A percentile compares a stretch with the other conserved stretches of the same genome.
Evolutionary conservation across 2,113 vertebrate genomes (phyloP).

Genomic region (Motacilla tschutschensis): DNA sequence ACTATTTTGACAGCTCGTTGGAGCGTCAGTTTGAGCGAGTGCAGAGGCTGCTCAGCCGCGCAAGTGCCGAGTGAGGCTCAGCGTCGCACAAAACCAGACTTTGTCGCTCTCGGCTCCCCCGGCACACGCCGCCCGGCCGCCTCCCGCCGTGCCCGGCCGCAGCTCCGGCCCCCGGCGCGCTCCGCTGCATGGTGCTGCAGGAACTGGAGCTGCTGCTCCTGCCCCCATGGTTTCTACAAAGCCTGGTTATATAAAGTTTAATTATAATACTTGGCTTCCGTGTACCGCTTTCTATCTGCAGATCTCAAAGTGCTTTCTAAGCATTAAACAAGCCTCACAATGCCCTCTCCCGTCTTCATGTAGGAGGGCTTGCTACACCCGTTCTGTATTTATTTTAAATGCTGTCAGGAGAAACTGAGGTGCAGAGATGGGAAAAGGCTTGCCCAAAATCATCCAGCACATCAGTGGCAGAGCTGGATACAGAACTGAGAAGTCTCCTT

Average conservation of each 20-base stretch:
- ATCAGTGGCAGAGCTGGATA: conserved; percentile 15
- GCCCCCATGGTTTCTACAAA: conserved; percentile 6
- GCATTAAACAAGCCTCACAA: conserved; percentile 59
- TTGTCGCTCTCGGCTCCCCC: neutral
- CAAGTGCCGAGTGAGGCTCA: neutral
- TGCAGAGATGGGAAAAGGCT: neutral
- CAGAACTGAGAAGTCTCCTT: conserved; percentile 1
- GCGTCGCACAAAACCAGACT: neutral
- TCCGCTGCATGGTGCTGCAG: neutral
- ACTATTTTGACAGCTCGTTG: conserved; percentile 72
- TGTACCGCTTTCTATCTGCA: conserved; percentile 42
- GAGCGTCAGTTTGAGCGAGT: conserved; percentile 60
- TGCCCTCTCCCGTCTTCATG: conserved; percentile 36
- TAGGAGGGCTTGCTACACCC: conserved; percentile 50
- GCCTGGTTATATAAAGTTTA: conserved; percentile 58
- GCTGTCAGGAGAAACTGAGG: conserved; percentile 32
- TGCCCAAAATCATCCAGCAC: neutral
- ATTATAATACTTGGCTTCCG: conserved; percentile 59
- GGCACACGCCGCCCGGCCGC: neutral
- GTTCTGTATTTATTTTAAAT: conserved; percentile 41
- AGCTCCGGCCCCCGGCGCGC: neutral
- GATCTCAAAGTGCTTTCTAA: conserved; percentile 64
- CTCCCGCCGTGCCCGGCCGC: neutral
- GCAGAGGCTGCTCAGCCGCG: conserved; percentile 50
- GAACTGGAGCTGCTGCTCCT: neutral